A percentile compares a stretch with the other conserved stretches of the same genome.
These are phyloP conservation scores for Kradibia gibbosae DNA, from an alignment of 1,140 invertebrate genomes.

Conservation along the genomic window DNA sequence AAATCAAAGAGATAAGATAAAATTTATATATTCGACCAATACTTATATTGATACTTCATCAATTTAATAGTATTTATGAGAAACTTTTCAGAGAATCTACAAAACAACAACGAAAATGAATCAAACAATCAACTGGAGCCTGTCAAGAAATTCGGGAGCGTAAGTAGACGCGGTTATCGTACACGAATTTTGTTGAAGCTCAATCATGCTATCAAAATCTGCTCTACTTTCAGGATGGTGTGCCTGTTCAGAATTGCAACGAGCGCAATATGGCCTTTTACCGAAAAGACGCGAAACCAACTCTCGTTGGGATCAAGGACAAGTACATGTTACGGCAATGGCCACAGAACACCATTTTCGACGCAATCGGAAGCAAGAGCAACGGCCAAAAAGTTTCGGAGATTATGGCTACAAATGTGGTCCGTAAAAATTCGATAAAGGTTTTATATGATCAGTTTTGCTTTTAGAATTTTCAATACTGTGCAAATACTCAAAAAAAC, in stretches of 20 bases:
- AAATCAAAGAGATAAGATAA: too few relatives aligned
- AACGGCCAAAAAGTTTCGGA: conserved; percentile 54
- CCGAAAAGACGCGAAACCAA: not conserved
- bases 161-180: not conserved
- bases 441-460: too few relatives aligned
- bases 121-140: not conserved
- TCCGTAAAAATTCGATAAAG: conserved; percentile 39
- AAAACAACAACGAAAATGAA: not conserved
- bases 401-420: conserved; percentile 51
- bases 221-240: not conserved
- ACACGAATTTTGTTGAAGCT: not conserved
- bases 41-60: too few relatives aligned
- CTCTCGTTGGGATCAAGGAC: not conserved
- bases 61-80: too few relatives aligned
- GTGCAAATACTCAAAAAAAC: too few relatives aligned
- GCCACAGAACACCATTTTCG: not conserved
- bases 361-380: not conserved
- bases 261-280: not conserved
- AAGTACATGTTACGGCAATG: not conserved
- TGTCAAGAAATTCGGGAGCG: not conserved
- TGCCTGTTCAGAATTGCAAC: not conserved
- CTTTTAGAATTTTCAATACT: too few relatives aligned
- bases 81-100: not conserved
- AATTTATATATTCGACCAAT: too few relatives aligned
- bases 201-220: not conserved